A percentile compares a stretch with the other conserved stretches of the same genome.
Conservation (phyloP, 2,888 invertebrate species). For the Epiblema foenella region DNA sequence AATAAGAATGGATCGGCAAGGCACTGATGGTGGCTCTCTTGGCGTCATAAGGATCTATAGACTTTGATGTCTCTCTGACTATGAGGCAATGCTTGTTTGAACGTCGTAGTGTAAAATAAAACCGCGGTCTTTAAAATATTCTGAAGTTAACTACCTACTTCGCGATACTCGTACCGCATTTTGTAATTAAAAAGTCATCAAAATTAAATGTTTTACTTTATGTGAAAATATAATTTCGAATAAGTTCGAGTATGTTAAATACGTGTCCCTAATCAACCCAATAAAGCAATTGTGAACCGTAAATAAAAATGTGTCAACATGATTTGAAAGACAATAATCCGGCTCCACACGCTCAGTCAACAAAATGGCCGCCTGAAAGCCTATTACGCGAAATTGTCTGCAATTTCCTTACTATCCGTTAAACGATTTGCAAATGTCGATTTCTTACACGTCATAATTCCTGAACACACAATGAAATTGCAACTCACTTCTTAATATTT, state of each 20-base stretch:
- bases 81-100: no score
- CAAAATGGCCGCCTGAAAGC: slow-evolving; percentile 62
- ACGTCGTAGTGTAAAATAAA: no score
- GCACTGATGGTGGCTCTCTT: no score
- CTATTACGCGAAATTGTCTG: slow-evolving; percentile 80
- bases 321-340: slow-evolving; percentile 50
- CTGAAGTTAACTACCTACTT: no score
- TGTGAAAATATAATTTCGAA: no score
- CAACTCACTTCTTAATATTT: slow-evolving; percentile 76
- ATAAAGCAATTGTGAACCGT: slow-evolving; percentile 29
- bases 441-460: slow-evolving; percentile 84
- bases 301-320: slow-evolving; percentile 42
- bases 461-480: slow-evolving; percentile 82
- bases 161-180: no score
- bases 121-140: no score
- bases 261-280: not conserved
- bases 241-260: not conserved
- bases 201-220: no score
- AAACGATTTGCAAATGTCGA: slow-evolving; percentile 82
- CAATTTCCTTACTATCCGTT: slow-evolving; percentile 79
- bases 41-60: no score
- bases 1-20: no score
- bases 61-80: no score
- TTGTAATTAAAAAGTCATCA: no score
- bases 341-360: slow-evolving; percentile 54